Evolutionary conservation across 2,888 invertebrate genomes (phyloP), one percentile per base, ranked within the genome.

Genomic region (Bimastos eiseni): DNA sequence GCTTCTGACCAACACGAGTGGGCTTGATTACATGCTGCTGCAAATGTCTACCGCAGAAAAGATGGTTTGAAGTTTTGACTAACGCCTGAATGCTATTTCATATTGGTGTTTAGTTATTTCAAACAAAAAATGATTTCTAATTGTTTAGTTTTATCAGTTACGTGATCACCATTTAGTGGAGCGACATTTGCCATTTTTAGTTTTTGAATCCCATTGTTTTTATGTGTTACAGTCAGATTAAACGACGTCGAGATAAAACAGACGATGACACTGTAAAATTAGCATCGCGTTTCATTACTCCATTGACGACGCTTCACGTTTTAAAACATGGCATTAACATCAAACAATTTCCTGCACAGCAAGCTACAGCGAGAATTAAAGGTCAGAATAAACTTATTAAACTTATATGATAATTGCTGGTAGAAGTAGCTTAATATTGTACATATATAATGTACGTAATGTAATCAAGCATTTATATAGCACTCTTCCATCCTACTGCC

Each of bases 321-420:
- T 89, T 8, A 90, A 37, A 41, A 90, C 30, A 41, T 83, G 41
- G 34, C 49, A 36, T 38, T 30, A 83, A 90, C 83, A 37, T 84
- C 90, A 34, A 83, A 37, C 84, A 84, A 44, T 84, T 83, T 90
- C 24, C 38, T 84, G 41, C 30, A 36, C 36, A 83, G 33, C 83
- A 83, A 83, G 83, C 21, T 90, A 55, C 89, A 89, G 55, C 34
- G 55, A 55, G 89, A 89, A 89, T 4, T 89, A 55, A 49, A 89
- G 36, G 89, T 89, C 19, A 21, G 49, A 41, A 24, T 34, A 33
- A 33, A 13, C 34, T 15, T n/a, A n/a, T n/a, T 86, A 36, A 34
- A 37, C 86, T 86, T 21, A 86, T 36, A 19, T 37, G 86, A 37
- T 4, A 24, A 37, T 15, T 33, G 4, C 36, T 8, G 36, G n/a